Percentiles rank a stretch among this genome's conserved stretches.
Evolutionary conservation across 2,888 invertebrate species (phyloP).

Genomic region (Drosophila ezoana): DNA sequence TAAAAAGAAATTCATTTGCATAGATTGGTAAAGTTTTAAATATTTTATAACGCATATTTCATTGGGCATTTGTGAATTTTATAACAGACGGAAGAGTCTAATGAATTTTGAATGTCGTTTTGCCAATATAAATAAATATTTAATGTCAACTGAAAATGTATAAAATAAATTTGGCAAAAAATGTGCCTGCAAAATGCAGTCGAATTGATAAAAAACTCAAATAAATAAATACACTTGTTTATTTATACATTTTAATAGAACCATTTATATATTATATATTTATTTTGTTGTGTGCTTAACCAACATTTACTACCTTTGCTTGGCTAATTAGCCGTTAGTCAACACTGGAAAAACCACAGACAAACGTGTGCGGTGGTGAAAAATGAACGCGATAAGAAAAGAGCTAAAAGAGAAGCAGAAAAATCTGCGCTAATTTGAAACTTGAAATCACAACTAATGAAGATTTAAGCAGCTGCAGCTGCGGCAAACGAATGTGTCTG

Average conservation of each 20-base stretch:
- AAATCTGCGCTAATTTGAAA: conserved; percentile 60
- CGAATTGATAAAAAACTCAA: neutral
- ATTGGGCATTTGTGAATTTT: conserved; percentile 17
- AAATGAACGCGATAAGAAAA: conserved; percentile 53
- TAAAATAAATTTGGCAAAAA: neutral
- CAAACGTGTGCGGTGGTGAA: conserved; percentile 53
- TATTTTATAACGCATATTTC: conserved; percentile 26
- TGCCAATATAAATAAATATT: conserved; percentile 8
- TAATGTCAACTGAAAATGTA: neutral
- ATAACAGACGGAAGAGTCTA: conserved; percentile 12
- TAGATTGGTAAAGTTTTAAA: conserved; percentile 21
- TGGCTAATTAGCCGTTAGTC: conserved; percentile 50
- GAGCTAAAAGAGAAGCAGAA: conserved; percentile 16
- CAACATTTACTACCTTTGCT: neutral
- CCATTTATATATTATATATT: neutral
- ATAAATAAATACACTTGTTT: conserved; percentile 3
- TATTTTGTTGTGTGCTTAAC: neutral
- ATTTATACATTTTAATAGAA: neutral
- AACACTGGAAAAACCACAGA: conserved; percentile 52
- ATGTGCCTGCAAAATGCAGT: neutral
- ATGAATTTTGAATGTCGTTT: conserved; percentile 32
- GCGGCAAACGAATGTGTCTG: conserved; percentile 15
- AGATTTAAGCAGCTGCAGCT: conserved; percentile 65
- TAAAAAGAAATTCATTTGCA: conserved; percentile 36
- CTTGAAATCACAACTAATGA: conserved; percentile 67